Evolutionary conservation across 2,888 invertebrate genomes (phyloP).

Genomic region (Willowsia nigromaculata): DNA sequence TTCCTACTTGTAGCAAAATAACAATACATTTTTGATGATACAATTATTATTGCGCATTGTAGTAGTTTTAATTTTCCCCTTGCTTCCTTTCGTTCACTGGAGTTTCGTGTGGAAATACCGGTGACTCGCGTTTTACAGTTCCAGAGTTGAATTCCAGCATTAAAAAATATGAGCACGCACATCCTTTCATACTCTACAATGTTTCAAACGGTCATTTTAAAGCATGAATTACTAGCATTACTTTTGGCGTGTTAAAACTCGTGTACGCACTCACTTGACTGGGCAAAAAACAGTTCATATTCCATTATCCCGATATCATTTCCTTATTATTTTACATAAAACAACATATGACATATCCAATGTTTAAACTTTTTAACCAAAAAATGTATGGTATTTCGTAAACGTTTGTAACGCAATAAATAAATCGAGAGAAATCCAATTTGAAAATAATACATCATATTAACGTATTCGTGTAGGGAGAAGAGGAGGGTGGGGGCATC

Average conservation of each 20-base stretch:
- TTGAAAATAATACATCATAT: neutral
- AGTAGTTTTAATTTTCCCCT: neutral
- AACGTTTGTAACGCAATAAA: neutral
- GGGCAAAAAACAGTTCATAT: neutral
- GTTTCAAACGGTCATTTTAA: neutral
- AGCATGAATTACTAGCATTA: neutral
- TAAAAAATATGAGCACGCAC: constrained; percentile 1
- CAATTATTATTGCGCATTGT: neutral
- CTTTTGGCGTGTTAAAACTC: neutral
- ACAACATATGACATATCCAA: neutral
- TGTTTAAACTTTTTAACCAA: neutral
- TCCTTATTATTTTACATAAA: neutral
- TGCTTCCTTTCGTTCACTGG: neutral
- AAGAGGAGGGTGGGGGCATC: neutral
- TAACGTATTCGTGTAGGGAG: neutral
- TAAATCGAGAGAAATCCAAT: neutral
- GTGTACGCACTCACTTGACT: constrained; percentile 10
- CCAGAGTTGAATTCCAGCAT: neutral
- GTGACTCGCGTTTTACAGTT: neutral
- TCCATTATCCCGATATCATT: neutral
- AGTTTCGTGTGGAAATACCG: neutral
- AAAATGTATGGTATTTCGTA: neutral
- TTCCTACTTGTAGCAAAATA: neutral
- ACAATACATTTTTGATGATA: neutral
- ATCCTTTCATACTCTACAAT: neutral